A percentile compares a stretch with the other conserved stretches of the same genome.
Conservation (phyloP, 2,113 vertebrate species). For the Mus pahari region DNA sequence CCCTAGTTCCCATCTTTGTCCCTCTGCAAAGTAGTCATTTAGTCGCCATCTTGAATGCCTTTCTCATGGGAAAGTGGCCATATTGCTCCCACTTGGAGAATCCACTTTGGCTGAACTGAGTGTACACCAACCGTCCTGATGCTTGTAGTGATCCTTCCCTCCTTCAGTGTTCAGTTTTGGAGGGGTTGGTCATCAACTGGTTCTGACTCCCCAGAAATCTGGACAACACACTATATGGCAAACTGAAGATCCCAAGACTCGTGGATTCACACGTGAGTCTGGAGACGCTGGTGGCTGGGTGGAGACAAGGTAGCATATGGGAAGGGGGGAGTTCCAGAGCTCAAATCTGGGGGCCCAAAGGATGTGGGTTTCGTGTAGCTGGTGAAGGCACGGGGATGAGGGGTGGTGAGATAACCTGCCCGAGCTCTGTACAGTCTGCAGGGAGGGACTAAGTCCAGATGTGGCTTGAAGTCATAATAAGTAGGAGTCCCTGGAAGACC, state of each 20-base stretch:
- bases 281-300: constrained; percentile 92
- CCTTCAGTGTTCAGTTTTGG: not conserved
- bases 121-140: not conserved
- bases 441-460: constrained; percentile 77
- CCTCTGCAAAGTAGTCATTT: not conserved
- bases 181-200: not conserved
- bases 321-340: constrained; percentile 89
- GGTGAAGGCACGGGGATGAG: constrained; percentile 92
- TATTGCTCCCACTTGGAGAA: not conserved
- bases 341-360: constrained; percentile 91
- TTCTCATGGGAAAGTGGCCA: not conserved
- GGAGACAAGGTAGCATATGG: constrained; percentile 92
- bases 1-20: not conserved
- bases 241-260: constrained; percentile 16
- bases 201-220: constrained; percentile 11
- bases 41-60: constrained; percentile 20
- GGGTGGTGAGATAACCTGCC: constrained; percentile 90
- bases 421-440: constrained; percentile 87
- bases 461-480: constrained; percentile 88
- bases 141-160: not conserved
- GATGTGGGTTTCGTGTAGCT: constrained; percentile 91
- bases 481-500: constrained; percentile 84
- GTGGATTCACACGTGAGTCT: constrained; percentile 93
- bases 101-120: constrained; percentile 29
- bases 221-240: not conserved